A percentile compares a stretch with the other conserved stretches of the same genome.
These are phyloP conservation scores for Delichon dasypus DNA, from an alignment of 2,797 vertebrate species.

Conservation along the genomic window DNA sequence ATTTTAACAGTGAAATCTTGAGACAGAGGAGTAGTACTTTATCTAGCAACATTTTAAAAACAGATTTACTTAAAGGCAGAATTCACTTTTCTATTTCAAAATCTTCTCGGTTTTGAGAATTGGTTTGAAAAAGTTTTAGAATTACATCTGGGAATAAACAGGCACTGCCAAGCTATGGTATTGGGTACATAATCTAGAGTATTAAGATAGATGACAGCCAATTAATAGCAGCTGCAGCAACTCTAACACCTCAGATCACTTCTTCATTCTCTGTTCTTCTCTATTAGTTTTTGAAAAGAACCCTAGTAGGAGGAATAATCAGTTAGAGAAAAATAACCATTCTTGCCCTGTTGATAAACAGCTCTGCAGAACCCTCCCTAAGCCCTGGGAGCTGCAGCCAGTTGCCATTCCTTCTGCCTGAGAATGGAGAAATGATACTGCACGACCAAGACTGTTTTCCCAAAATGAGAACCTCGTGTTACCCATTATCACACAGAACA, in stretches of 20 bases:
- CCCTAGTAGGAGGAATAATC: not conserved
- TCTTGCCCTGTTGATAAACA: not conserved
- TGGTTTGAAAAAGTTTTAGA: not conserved
- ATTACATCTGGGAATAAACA: not conserved
- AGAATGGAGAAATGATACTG: not conserved
- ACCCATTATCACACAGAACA: not conserved
- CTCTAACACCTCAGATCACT: not conserved
- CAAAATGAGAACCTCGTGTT: slow-evolving; percentile 6
- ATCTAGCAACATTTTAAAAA: not conserved
- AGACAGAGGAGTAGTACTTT: not conserved
- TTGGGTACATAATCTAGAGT: not conserved
- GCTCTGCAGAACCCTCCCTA: not conserved
- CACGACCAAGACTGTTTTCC: not conserved
- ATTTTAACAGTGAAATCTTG: not conserved
- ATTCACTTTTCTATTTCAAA: not conserved
- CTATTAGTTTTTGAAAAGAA: not conserved
- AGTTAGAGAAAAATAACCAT: not conserved
- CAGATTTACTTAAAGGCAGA: not conserved
- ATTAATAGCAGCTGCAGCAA: not conserved
- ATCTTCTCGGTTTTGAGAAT: not conserved
- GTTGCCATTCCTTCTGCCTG: not conserved
- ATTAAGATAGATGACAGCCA: not conserved
- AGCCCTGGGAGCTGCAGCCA: not conserved
- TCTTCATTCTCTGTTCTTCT: not conserved
- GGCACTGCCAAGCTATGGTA: not conserved